Evolutionary conservation across 53 echinoderm and acorn worm species (phyloP), one percentile per base, ranked within the genome.

Genomic region (Paracentrotus lividus): DNA sequence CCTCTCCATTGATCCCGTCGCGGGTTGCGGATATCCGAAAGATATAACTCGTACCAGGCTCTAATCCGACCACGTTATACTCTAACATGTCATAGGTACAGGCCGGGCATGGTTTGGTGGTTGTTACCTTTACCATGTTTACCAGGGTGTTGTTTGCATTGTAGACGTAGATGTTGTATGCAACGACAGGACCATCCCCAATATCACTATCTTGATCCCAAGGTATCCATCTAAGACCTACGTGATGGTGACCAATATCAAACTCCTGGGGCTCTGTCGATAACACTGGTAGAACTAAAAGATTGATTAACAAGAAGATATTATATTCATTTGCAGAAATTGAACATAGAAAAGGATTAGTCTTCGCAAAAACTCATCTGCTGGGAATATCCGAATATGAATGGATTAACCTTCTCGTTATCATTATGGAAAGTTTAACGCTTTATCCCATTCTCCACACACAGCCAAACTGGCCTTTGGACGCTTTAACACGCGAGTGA

Each of bases 111-210:
- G 23, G 81, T 42, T 5, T 1, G 21, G 31, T 42, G 5, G 72
- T 72, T 0, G 40, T 32, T 8, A 72, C 72, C 31, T 38, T 8
- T 72, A 34, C 13, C 33, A 32, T 10, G 13, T 13, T 72, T 5
- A n/a, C n/a, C 33, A 32, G 33, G 13, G 12, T 72, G 72, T 72
- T 38, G 72, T 72, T 72, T 72, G 72, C 33, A 20, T 5, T 8
- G 33, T 38, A 38, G 72, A 72, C 40, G 72, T 72, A 72, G 33
- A 72, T 38, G 0, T 31, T 72, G 72, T 72, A 72, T 0, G 72
- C 31, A 10, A 72, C 72, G 20, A 72, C 33, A 10, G 72, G 72
- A 72, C 72, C 72, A 38, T 81, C 81, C 5, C 81, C 81, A 33
- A 8, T 45, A 23, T 81, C 81, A 42, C 33, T 33, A n/a, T 81